Base-by-base conservation (phyloP, 2,113 vertebrate species). In the Hipposideros armiger region DNA sequence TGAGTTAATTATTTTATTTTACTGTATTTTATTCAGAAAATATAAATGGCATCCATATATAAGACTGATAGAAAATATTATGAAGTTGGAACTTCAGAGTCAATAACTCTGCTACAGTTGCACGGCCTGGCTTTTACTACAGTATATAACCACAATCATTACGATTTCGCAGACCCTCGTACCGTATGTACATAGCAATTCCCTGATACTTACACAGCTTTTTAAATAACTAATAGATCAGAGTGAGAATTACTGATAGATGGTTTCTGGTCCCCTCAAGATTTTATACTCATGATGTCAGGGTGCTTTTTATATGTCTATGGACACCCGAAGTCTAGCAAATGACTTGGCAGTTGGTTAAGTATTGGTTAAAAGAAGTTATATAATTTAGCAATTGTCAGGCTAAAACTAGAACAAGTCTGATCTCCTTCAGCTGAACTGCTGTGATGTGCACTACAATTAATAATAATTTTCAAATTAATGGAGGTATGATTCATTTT, bases 311-410 rank as follows among this genome's bases (percentile, higher is more conserved):
- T 69, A n/a, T 54, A 47, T 42, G 4, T 76, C 11, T 77, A 30
- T 58, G 16, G 11, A 91, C 52, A 32, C 4, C n/a, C 40, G 30
- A 91, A 26, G 2, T 66, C 14, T 77, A 81, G 62, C 54, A 89
- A 81, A 95, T 76, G 72, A 50, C 62, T 76, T 81, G 22, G 20
- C 4, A 58, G 15, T 24, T 96, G 10, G 62, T 60, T 36, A 85
- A 76, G 19, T 45, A 95, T 17, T 74, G 30, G 60, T 89, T 85
- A 76, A 89, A 95, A 88, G 11, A 95, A 96, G 85, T 92, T 67
- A 62, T 30, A 58, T 32, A 95, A 70, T 76, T 74, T 9, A 81
- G 32, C 28, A 88, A 45, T 28, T 85, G 58, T 3, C 54, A 70
- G 2, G 5, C 15, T 92, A 54, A 74, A 28, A 66, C 54, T 50